These are phyloP conservation scores for Bucco capensis DNA, from an alignment of 2,113 vertebrate genomes.

Conservation along the genomic window DNA sequence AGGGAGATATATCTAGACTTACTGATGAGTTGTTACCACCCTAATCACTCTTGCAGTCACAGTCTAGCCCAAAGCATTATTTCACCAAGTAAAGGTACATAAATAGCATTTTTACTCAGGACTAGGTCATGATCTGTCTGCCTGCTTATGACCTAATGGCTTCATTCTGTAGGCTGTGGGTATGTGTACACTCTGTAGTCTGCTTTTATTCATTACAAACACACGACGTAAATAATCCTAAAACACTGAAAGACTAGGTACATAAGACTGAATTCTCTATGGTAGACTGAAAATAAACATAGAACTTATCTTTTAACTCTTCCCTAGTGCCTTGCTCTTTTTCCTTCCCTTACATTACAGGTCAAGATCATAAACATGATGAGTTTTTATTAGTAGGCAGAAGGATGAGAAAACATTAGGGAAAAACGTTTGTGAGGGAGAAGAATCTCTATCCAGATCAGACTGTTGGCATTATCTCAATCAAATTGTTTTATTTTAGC, in stretches of 20 bases:
- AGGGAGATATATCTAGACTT: background rate
- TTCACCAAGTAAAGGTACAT: background rate
- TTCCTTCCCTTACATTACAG: background rate
- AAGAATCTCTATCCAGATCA: background rate
- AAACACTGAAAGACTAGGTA: background rate
- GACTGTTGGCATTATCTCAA: background rate
- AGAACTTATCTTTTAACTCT: background rate
- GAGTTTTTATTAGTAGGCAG: background rate
- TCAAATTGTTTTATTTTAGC: background rate
- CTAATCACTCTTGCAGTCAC: background rate
- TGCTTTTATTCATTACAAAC: background rate
- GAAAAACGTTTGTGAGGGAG: background rate
- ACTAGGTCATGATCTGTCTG: background rate
- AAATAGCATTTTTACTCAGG: background rate
- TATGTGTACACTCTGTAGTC: background rate
- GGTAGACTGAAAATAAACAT: background rate
- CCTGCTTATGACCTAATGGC: background rate
- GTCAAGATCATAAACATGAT: background rate
- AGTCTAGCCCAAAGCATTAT: background rate
- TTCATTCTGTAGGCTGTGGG: background rate
- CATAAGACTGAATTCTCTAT: background rate
- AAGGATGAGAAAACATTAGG: background rate
- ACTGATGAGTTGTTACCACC: background rate
- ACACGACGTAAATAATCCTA: background rate
- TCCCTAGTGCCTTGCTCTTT: background rate